Conservation (phyloP, 1,140 invertebrate species). For the Macrostomum lignano region DNA sequence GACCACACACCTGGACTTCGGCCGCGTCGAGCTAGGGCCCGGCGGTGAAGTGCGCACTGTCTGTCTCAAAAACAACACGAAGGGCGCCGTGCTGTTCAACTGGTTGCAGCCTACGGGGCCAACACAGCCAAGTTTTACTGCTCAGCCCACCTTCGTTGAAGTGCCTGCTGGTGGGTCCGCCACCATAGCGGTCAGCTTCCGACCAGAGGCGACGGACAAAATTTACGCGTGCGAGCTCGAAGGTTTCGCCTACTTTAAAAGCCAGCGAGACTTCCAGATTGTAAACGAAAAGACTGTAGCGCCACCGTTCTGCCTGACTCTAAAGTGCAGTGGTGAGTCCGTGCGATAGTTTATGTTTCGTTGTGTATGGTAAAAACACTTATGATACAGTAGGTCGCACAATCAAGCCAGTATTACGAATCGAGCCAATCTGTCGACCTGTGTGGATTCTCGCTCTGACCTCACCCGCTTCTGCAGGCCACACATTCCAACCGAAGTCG, state of each 20-base stretch:
- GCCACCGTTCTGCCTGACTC: conserved; percentile 22
- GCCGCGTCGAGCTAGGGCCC: neutral
- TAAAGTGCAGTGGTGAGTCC: conserved; percentile 21
- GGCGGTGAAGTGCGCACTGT: neutral
- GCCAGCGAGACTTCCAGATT: conserved; percentile 19
- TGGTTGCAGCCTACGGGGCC: neutral
- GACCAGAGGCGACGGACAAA: conserved; percentile 17
- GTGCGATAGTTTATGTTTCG: too few relatives aligned
- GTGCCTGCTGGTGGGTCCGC: conserved; percentile 2
- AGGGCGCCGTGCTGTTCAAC: neutral
- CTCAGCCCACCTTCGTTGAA: conserved; percentile 3
- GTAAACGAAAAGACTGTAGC: conserved; percentile 18
- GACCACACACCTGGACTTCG: neutral
- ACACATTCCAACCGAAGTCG: conserved; percentile 22
- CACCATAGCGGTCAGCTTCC: conserved; percentile 6
- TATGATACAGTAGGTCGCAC: too few relatives aligned
- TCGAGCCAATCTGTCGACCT: too few relatives aligned
- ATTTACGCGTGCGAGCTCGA: conserved; percentile 22
- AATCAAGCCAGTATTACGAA: too few relatives aligned
- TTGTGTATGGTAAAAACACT: too few relatives aligned
- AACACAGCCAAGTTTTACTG: neutral
- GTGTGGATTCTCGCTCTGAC: too few relatives aligned
- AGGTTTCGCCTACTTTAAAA: conserved; percentile 24
- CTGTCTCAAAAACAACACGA: conserved; percentile 1
- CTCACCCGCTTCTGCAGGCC: too few relatives aligned